These are phyloP conservation scores for Shargacucullia verbasci DNA, from an alignment of 2,888 invertebrate genomes.

Conservation along the genomic window DNA sequence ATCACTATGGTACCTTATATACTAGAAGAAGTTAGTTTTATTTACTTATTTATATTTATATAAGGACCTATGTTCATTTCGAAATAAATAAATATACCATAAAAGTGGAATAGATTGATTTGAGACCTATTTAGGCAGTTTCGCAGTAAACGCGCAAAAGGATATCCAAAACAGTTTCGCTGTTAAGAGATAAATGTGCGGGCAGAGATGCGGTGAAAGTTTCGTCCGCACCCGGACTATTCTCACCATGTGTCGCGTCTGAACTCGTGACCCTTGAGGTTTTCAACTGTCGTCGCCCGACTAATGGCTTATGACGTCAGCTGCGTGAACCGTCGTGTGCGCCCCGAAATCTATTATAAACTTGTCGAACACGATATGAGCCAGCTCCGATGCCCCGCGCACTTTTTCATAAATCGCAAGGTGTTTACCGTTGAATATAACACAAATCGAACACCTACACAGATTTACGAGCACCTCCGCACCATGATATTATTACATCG, in stretches of 20 bases:
- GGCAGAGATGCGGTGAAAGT: conserved; percentile 75
- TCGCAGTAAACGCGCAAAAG: conserved; percentile 52
- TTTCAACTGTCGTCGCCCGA: conserved; percentile 73
- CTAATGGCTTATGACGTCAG: conserved; percentile 79
- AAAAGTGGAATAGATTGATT: conserved; percentile 37
- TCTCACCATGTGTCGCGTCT: conserved; percentile 79
- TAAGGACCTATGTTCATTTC: too few species aligned
- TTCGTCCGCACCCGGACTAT: conserved; percentile 75
- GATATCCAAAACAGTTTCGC: conserved; percentile 68
- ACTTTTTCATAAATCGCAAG: conserved; percentile 19
- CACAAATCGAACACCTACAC: conserved; percentile 13
- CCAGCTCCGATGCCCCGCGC: conserved; percentile 5
- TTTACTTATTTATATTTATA: too few species aligned
- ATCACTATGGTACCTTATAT: neutral
- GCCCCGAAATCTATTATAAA: conserved; percentile 67
- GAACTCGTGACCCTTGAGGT: conserved; percentile 81
- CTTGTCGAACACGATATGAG: conserved; percentile 56
- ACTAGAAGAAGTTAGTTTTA: too few species aligned
- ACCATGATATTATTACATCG: too few species aligned
- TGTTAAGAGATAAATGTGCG: conserved; percentile 81
- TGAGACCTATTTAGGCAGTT: conserved; percentile 39
- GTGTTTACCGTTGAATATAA: conserved; percentile 19
- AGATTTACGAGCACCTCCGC: conserved; percentile 22
- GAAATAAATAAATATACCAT: conserved; percentile 6
- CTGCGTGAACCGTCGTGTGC: conserved; percentile 59